These are phyloP conservation scores for Ridgeia piscesae DNA, from an alignment of 1,140 invertebrate species.

Conservation along the genomic window DNA sequence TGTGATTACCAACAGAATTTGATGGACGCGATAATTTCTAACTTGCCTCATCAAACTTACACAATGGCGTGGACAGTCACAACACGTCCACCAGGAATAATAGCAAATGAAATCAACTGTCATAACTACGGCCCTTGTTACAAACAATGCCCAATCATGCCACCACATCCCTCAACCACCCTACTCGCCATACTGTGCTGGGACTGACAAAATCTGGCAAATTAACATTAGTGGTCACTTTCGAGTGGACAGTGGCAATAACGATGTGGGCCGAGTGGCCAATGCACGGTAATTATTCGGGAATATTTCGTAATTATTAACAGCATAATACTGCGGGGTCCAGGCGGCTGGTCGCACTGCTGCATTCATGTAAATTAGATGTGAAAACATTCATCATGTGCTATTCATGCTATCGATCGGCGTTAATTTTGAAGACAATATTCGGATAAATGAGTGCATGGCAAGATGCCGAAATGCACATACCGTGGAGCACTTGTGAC, in stretches of 20 bases:
- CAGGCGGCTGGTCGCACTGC: background rate
- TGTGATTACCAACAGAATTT: background rate
- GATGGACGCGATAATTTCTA: background rate
- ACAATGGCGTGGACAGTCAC: background rate
- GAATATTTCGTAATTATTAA: background rate
- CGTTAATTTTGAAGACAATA: background rate
- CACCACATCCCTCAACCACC: background rate
- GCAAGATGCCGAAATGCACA: background rate
- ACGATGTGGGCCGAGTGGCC: background rate
- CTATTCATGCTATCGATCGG: background rate
- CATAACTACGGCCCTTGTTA: background rate
- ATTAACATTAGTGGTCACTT: conserved; percentile 6
- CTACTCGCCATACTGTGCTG: background rate
- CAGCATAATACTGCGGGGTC: background rate
- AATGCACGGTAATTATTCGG: background rate
- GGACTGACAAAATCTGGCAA: background rate
- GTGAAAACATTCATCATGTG: background rate
- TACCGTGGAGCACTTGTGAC: background rate
- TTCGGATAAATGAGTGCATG: background rate
- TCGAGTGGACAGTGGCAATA: background rate
- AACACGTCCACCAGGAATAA: background rate
- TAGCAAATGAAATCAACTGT: background rate
- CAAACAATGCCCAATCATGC: background rate
- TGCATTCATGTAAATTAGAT: background rate
- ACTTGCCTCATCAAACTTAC: background rate